Evolutionary conservation across 2,113 vertebrate genomes (phyloP), one percentile per base, ranked within the genome.

Genomic region (Edolisoma coerulescens): DNA sequence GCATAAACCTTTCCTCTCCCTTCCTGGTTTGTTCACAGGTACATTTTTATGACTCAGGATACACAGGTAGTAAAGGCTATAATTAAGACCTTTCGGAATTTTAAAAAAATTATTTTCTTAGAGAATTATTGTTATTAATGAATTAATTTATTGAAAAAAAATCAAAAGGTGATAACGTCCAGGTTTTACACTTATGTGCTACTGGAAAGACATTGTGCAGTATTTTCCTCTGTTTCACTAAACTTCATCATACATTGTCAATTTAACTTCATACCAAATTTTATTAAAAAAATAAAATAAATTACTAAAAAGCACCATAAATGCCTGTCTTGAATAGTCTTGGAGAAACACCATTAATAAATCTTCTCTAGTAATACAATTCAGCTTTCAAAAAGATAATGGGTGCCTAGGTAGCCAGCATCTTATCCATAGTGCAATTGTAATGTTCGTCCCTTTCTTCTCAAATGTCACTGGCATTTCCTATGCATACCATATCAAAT

Each of bases 121-220:
- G 13, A 73, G 10, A 54, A 54, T 23, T 50, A 27, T 28, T 89
- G 7, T 23, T 82, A n/a, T 32, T 60, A 37, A 73, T 54, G 1
- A 35, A 76, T 53, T 56, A 22, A 57, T 56, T 50, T 33, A 26
- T 16, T 76, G 7, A 47, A 59, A 22, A 78, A 23, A 11, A 41
- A 2, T 13, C 12, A 21, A 70, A 69, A 63, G 14, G 1, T 4
- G 2, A 13, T 6, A 39, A 8, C 8, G 45, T 32, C 9, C 7
- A 54, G 16, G 47, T 1, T 16, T 63, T 63, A n/a, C 3, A 33
- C 1, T 56, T 63, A 8, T 0, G 0, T 39, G 2, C 2, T 54
- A 18, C 22, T 65, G 53, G 23, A 67, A 73, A 73, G 11, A 37
- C 32, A 41, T 9, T 65, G 5, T 39, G 6, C 3, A 16, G 2